Percentiles rank a stretch among this genome's conserved stretches.
These are phyloP conservation scores for Apogon talboti DNA, from an alignment of 2,797 vertebrate genomes.

Conservation along the genomic window DNA sequence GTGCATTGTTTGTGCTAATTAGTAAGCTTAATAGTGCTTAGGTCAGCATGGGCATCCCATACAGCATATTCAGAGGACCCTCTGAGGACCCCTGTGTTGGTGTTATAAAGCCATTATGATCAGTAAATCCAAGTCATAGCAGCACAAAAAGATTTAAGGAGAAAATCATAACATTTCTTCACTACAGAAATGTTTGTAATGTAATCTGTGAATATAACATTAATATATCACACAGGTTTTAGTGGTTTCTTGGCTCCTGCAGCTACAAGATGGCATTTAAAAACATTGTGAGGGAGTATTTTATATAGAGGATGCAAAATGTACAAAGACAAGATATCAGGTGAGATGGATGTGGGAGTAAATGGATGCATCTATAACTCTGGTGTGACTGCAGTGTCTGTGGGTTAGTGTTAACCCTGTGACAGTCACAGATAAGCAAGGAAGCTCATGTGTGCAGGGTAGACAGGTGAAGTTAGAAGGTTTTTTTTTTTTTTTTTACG, in stretches of 20 bases:
- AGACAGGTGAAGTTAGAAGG: conserved; percentile 28
- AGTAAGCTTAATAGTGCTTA: not conserved
- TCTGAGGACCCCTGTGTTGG: not conserved
- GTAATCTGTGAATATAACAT: too few relatives aligned
- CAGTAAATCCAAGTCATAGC: too few relatives aligned
- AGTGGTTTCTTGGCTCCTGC: too few relatives aligned
- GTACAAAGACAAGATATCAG: conserved; percentile 9
- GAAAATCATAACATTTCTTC: too few relatives aligned
- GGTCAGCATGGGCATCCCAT: not conserved
- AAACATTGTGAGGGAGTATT: too few relatives aligned
- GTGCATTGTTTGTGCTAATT: conserved; percentile 1
- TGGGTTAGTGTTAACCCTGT: conserved; percentile 1
- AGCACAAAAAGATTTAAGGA: too few relatives aligned
- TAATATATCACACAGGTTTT: too few relatives aligned
- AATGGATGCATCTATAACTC: conserved; percentile 2
- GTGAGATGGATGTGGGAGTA: conserved; percentile 11
- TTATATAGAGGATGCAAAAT: too few relatives aligned
- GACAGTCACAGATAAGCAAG: conserved; percentile 10
- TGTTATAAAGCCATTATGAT: not conserved
- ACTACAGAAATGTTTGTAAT: too few relatives aligned
- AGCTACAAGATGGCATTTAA: too few relatives aligned
- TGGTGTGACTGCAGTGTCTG: conserved; percentile 10
- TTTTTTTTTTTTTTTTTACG: conserved; percentile 31
- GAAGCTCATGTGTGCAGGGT: conserved; percentile 24
- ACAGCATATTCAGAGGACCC: not conserved